Evolutionary conservation across 1,140 invertebrate genomes (phyloP), one percentile per base, ranked within the genome.

Genomic region (Pseudomyrmex sp.): DNA sequence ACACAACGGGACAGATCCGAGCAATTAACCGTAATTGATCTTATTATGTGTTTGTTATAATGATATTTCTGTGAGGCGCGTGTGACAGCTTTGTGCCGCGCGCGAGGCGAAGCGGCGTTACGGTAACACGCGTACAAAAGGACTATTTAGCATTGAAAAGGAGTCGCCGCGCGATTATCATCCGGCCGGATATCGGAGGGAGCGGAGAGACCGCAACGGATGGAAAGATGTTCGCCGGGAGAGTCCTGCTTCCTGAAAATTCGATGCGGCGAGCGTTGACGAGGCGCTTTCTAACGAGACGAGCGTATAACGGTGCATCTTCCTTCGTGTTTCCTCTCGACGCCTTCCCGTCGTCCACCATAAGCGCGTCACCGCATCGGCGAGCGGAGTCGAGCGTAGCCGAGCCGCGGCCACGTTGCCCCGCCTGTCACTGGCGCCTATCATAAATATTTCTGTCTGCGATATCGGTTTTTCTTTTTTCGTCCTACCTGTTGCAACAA

Each of bases 391-490:
- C 44, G 44, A 63, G 15, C 13, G 18, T 20, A 58, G 26, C 8
- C 48, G 68, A 54, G 26, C 23, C 44, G 59, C 26, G 35, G 26
- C 35, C 35, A 20, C n/a, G 76, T 23, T 66, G 65, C 76, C 76
- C 76, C 76, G 76, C 54, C 76, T 80, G 65, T 80, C 76, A 80
- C 76, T 80, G 76, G 66, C 66, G 66, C 56, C 76, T 70, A 20
- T 20, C 76, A 18, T 59, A 13, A 80, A 72, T 79, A 79, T 80
- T 80, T 80, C 56, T 46, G 9, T n/a, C 54, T 48, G 12, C n/a
- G 15, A 15, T 69, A 23, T 56, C n/a, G 20, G 20, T 76, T 66
- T 68, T 56, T 3, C 23, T 68, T 56, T 46, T 48, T 26, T 56
- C 50, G 10, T 18, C 48, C 50, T 77, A 65, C 23, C 26, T 35